A percentile compares a stretch with the other conserved stretches of the same genome.
Evolutionary conservation across 64 coral and sea anemone genomes (phyloP).

Genomic region (Actinia tenebrosa): DNA sequence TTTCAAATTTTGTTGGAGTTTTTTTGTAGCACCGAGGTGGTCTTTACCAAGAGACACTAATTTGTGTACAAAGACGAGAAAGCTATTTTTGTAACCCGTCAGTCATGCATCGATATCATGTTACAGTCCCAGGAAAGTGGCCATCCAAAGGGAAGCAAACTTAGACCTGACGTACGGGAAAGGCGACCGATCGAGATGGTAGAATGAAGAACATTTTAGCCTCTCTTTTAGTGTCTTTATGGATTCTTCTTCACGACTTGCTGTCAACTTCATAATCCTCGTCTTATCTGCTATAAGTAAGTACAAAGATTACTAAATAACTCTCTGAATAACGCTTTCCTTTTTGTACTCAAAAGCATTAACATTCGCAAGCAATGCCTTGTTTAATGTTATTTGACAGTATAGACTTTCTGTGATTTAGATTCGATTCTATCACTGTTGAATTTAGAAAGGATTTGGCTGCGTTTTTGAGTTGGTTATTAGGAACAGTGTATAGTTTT

Average conservation of each 20-base stretch:
- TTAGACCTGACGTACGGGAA: constrained; percentile 3
- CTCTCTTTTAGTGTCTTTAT: background rate
- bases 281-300: background rate
- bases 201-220: background rate
- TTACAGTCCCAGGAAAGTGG: background rate
- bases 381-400: background rate
- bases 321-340: background rate
- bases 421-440: background rate
- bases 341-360: background rate
- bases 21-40: constrained; percentile 1
- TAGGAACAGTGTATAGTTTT: background rate
- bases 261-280: constrained; percentile 7
- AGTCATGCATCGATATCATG: constrained; percentile 3
- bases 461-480: background rate
- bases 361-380: background rate
- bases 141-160: background rate
- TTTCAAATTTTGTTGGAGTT: constrained; percentile 12
- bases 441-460: background rate
- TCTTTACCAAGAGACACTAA: background rate
- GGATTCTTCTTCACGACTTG: constrained; percentile 11
- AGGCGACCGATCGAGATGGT: background rate
- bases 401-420: background rate
- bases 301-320: background rate
- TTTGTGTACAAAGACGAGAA: constrained; percentile 6
- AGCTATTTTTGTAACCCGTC: constrained; percentile 1